Percentiles rank a stretch among this genome's conserved stretches.
Evolutionary conservation across 2,113 vertebrate genomes (phyloP).

Genomic region (Axis porcinus): DNA sequence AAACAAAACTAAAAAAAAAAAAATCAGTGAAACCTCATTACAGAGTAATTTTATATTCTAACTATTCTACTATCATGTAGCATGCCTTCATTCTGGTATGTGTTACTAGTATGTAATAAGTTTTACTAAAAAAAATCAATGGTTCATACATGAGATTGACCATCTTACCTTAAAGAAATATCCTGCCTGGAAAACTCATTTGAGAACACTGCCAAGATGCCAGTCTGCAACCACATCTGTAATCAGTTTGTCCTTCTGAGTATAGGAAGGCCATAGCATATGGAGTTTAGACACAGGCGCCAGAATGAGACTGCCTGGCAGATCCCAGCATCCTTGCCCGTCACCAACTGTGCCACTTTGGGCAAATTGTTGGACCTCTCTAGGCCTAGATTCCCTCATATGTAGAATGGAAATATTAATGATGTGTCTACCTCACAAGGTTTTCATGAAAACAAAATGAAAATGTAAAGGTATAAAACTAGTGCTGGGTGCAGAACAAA

Average conservation of each 20-base stretch:
- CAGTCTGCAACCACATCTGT: background rate
- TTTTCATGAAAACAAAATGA: background rate
- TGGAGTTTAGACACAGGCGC: background rate
- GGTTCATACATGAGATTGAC: background rate
- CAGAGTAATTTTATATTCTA: background rate
- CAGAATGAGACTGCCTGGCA: background rate
- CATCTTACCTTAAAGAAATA: background rate
- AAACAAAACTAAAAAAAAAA: background rate
- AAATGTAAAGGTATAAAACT: background rate
- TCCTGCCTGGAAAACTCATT: background rate
- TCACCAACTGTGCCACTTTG: background rate
- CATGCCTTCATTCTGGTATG: background rate
- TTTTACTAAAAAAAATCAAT: background rate
- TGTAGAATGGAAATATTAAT: background rate
- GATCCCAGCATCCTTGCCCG: background rate
- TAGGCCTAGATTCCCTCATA: background rate
- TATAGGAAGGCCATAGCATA: background rate
- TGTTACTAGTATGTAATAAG: background rate
- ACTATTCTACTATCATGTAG: background rate
- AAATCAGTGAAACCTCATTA: background rate
- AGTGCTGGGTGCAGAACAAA: background rate
- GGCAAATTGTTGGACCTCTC: background rate
- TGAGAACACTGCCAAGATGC: background rate
- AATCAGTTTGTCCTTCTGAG: background rate
- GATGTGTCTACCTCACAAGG: background rate